phyloP scores from a whole-genome alignment of 2,113 vertebrate species.

The Rhizomys pruinosus region DNA sequence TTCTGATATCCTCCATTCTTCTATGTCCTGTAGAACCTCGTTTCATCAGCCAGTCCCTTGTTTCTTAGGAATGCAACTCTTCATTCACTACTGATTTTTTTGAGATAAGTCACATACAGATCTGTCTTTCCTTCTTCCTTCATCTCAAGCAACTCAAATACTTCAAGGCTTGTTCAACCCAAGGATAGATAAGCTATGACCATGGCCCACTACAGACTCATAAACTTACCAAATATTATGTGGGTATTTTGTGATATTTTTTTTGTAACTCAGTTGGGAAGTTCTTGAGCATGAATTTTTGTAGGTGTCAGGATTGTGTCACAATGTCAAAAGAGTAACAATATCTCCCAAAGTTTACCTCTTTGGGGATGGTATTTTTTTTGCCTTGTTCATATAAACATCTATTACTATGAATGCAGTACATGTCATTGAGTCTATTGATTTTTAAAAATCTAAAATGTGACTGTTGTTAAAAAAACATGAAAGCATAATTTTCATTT shows the following conservation, averaged over 20 bases:
- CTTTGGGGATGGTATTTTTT: neutral
- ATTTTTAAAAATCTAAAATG: neutral
- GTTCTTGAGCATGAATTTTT: neutral
- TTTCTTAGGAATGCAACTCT: neutral
- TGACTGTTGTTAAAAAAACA: constrained; percentile 14
- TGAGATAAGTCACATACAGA: neutral
- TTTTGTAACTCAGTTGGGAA: neutral
- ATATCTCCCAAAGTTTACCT: neutral
- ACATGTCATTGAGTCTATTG: neutral
- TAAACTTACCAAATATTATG: neutral
- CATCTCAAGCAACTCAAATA: neutral
- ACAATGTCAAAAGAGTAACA: neutral
- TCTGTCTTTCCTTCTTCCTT: neutral
- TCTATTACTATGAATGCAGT: constrained; percentile 21
- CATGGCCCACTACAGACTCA: too few relatives aligned
- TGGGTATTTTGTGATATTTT: neutral
- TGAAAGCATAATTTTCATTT: constrained; percentile 26
- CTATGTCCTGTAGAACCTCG: neutral
- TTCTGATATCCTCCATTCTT: too few relatives aligned
- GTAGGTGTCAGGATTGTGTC: neutral
- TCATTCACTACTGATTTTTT: neutral
- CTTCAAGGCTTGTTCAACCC: neutral
- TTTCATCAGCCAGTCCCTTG: neutral
- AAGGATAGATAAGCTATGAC: neutral
- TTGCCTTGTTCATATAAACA: neutral